Evolutionary conservation across 1,140 invertebrate genomes (phyloP).

Genomic region (Trichogramma pretiosum): DNA sequence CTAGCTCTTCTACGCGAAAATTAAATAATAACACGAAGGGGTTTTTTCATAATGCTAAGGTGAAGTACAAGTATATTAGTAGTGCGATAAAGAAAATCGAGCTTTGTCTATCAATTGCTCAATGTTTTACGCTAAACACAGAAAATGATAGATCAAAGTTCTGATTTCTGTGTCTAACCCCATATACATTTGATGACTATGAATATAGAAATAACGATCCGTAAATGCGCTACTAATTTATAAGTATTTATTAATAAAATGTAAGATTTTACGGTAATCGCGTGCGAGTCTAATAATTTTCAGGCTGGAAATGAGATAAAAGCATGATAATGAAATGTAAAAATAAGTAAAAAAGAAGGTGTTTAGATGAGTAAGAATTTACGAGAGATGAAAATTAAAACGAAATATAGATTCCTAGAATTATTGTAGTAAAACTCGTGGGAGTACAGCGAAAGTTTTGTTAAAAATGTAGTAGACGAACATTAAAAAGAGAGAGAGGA

Average conservation of each 20-base stretch:
- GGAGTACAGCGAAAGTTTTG: not conserved
- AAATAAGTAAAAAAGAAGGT: too few species aligned
- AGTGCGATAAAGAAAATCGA: too few species aligned
- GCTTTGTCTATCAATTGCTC: too few species aligned
- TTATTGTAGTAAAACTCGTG: not conserved
- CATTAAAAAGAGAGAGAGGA: conserved; percentile 11
- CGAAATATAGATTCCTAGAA: conserved; percentile 10
- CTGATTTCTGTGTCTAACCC: not conserved
- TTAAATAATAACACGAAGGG: not conserved
- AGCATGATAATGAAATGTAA: too few species aligned
- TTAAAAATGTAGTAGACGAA: conserved; percentile 2
- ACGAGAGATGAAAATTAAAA: conserved; percentile 14
- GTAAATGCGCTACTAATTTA: conserved; percentile 27
- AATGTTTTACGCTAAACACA: too few species aligned
- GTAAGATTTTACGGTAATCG: conserved; percentile 34
- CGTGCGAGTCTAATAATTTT: too few species aligned
- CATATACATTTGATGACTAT: not conserved
- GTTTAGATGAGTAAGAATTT: too few species aligned
- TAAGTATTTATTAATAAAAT: conserved; percentile 34
- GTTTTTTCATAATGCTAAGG: too few species aligned
- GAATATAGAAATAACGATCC: conserved; percentile 11
- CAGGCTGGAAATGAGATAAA: too few species aligned
- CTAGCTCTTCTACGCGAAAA: not conserved
- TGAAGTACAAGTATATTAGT: too few species aligned
- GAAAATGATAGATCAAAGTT: too few species aligned